Percentiles rank a stretch among this genome's conserved stretches.
phyloP scores from a whole-genome alignment of 2,888 invertebrate genomes.

The Trileptium ribeirensis region DNA sequence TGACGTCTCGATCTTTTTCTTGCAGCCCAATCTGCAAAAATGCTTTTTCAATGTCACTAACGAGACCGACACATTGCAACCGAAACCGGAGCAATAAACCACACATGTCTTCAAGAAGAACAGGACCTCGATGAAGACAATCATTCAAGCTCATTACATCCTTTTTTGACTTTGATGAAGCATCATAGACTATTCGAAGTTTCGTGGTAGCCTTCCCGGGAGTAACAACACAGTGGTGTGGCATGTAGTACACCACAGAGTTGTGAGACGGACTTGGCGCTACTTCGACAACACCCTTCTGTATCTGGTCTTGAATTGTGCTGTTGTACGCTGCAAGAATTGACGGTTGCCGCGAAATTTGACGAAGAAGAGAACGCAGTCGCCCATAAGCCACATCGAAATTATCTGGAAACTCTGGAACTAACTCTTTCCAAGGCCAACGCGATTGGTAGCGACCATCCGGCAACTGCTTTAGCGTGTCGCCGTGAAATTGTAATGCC shows the following conservation, averaged over 20 bases:
- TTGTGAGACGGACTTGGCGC: background rate
- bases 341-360: background rate
- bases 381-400: background rate
- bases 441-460: conserved; percentile 1
- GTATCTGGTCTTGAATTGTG: conserved; percentile 19
- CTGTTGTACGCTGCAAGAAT: conserved; percentile 16
- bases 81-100: conserved; percentile 30
- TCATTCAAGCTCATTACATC: conserved; percentile 30
- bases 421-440: conserved; percentile 22
- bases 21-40: conserved; percentile 29
- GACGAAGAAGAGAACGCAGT: background rate
- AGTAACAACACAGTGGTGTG: conserved; percentile 30
- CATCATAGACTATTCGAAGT: conserved; percentile 33
- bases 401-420: background rate
- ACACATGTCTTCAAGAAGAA: conserved; percentile 18
- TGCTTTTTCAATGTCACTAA: conserved; percentile 36
- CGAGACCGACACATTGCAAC: conserved; percentile 4
- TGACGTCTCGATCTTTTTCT: conserved; percentile 24
- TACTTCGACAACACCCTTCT: conserved; percentile 23
- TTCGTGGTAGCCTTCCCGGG: conserved; percentile 28
- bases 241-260: conserved; percentile 24
- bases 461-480: background rate
- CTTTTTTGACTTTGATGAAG: background rate
- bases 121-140: conserved; percentile 29
- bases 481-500: background rate